A percentile compares a stretch with the other conserved stretches of the same genome.
Evolutionary conservation across 2,113 vertebrate species (phyloP).

Genomic region (Pluvialis apricaria): DNA sequence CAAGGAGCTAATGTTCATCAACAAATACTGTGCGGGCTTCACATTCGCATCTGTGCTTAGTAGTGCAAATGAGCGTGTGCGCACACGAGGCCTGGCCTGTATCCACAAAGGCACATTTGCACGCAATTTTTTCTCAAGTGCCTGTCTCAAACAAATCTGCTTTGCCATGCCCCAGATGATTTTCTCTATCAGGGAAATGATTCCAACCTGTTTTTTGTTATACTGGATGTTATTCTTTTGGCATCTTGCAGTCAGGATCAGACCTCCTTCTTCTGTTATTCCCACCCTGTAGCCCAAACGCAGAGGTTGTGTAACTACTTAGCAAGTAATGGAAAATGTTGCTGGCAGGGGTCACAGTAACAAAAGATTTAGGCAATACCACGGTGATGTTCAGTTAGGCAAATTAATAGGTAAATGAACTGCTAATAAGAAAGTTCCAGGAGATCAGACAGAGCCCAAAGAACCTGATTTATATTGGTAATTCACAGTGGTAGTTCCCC

Average conservation of each 20-base stretch:
- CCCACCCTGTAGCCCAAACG: not conserved
- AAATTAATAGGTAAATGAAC: not conserved
- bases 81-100: not conserved
- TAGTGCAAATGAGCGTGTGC: not conserved
- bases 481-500: not conserved
- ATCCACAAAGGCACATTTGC: not conserved
- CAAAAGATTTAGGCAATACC: not conserved
- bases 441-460: not conserved
- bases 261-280: not conserved
- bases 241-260: not conserved
- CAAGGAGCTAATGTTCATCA: not conserved
- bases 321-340: not conserved
- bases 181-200: slow-evolving; percentile 51
- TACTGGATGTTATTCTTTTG: not conserved
- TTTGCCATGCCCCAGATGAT: slow-evolving; percentile 42
- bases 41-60: not conserved
- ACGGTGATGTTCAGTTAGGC: not conserved
- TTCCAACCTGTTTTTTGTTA: not conserved
- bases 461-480: not conserved
- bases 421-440: not conserved
- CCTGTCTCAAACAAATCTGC: slow-evolving; percentile 23
- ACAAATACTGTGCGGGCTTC: not conserved
- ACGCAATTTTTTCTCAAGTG: not conserved
- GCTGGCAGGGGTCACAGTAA: not conserved
- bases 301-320: not conserved